Percentiles rank a stretch among this genome's conserved stretches.
Evolutionary conservation across 2,888 invertebrate species (phyloP).

Genomic region (Limulus polyphemus): DNA sequence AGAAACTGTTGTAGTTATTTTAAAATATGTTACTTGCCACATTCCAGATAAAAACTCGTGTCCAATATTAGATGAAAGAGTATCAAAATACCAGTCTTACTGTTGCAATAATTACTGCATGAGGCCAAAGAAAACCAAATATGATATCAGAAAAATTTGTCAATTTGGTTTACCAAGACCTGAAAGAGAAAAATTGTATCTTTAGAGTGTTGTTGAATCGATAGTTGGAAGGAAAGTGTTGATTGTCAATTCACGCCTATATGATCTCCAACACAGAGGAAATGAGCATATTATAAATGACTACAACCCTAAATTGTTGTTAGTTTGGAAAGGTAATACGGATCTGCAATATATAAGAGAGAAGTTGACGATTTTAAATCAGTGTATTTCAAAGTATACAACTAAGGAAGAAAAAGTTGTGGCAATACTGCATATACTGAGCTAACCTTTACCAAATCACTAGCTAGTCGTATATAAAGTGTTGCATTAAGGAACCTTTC

Average conservation of each 20-base stretch:
- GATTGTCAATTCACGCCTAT: no score
- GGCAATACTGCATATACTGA: no score
- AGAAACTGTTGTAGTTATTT: neutral
- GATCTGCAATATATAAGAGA: conserved; percentile 3
- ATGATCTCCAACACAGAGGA: no score
- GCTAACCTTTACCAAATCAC: no score
- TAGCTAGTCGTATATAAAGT: conserved; percentile 1
- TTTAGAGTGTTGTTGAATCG: neutral
- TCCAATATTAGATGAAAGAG: conserved; percentile 1
- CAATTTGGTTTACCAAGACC: neutral
- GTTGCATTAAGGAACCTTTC: neutral
- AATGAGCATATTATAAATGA: neutral
- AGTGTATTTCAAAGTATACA: no score
- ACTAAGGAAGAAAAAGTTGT: no score
- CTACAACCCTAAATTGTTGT: neutral
- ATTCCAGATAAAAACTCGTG: neutral
- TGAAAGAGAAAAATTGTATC: neutral
- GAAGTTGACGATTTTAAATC: no score
- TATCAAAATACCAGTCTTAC: neutral
- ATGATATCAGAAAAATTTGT: neutral
- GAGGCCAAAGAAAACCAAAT: neutral
- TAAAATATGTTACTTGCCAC: conserved; percentile 1
- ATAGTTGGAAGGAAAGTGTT: no score
- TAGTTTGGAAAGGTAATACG: conserved; percentile 2
- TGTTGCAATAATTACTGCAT: conserved; percentile 4